These are phyloP conservation scores for Psittacula cyanocephala DNA, from an alignment of 2,113 vertebrate species.

Conservation along the genomic window DNA sequence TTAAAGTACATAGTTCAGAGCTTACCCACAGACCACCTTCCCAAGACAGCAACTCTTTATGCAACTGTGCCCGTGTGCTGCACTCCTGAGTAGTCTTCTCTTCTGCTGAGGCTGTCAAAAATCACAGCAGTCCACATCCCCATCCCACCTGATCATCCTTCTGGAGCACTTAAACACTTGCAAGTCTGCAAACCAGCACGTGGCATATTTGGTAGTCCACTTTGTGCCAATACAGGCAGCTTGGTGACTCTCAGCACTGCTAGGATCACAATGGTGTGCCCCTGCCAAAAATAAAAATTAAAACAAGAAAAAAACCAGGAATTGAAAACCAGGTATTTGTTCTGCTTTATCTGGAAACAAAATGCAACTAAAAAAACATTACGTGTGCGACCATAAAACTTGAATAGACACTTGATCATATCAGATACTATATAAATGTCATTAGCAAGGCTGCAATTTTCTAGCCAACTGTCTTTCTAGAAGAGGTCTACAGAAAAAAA, in stretches of 20 bases:
- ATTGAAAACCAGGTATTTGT: background rate
- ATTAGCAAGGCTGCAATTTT: background rate
- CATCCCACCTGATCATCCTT: background rate
- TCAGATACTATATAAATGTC: too few species aligned
- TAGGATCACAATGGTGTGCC: background rate
- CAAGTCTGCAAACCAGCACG: background rate
- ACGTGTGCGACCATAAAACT: accelerated
- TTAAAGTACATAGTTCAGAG: background rate
- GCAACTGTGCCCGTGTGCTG: accelerated
- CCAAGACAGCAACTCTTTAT: background rate
- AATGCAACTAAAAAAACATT: background rate
- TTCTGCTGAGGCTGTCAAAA: background rate
- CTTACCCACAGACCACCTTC: background rate
- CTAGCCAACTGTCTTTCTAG: background rate
- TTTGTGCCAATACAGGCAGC: background rate
- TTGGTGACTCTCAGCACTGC: accelerated
- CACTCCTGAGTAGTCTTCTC: background rate
- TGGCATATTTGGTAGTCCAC: background rate
- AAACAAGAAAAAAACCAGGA: background rate
- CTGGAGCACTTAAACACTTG: background rate
- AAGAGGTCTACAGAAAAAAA: background rate
- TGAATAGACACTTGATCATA: background rate
- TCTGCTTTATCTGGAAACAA: background rate
- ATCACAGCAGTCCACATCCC: background rate
- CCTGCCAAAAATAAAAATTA: background rate